These are phyloP conservation scores for Chionomys nivalis DNA, from an alignment of 2,113 vertebrate species.

Conservation along the genomic window DNA sequence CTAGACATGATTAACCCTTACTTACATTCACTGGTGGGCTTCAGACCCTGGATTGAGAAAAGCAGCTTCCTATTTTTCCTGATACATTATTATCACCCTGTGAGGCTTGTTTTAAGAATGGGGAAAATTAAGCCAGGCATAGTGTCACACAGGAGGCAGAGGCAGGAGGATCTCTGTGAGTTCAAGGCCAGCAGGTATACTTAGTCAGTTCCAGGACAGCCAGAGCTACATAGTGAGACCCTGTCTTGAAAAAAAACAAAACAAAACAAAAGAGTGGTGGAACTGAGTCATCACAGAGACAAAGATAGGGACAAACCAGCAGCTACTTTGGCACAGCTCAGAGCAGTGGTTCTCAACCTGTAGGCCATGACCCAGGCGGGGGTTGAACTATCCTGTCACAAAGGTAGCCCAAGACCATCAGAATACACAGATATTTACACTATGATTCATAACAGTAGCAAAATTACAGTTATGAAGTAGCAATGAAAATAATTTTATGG, in stretches of 20 bases:
- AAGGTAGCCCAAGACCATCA: not conserved
- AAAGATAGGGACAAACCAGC: constrained; percentile 10
- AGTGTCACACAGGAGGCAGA: not conserved
- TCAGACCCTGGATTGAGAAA: not conserved
- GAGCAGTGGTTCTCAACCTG: not conserved
- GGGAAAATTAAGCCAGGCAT: not conserved
- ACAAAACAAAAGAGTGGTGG: not conserved
- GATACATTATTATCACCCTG: fast-evolving
- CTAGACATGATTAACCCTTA: fast-evolving
- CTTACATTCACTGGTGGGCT: not conserved
- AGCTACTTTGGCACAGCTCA: fast-evolving
- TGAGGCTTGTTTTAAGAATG: not conserved
- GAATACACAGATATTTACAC: not conserved
- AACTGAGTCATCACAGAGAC: not conserved
- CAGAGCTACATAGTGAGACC: not conserved
- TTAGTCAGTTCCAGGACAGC: not conserved
- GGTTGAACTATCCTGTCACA: not conserved
- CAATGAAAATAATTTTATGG: not conserved
- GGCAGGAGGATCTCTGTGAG: not conserved
- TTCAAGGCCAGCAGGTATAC: not conserved
- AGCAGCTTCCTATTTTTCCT: not conserved
- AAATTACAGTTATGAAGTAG: not conserved
- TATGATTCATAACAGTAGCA: not conserved
- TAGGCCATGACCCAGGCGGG: not conserved
- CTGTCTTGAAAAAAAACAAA: not conserved